Evolutionary conservation across 2,888 invertebrate genomes (phyloP), one percentile per base, ranked within the genome.

Genomic region (Drosophila fungiperda): DNA sequence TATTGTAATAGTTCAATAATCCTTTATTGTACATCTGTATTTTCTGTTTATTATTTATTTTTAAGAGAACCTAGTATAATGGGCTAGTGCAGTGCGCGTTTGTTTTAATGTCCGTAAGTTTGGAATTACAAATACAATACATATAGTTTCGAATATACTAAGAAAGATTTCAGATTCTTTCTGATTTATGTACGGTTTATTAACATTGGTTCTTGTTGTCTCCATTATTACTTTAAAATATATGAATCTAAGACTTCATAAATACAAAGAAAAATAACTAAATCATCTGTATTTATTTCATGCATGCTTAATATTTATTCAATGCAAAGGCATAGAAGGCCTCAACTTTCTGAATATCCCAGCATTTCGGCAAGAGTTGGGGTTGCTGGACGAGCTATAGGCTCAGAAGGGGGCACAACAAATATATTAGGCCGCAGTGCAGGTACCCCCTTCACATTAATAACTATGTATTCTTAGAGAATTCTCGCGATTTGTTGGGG

Each of bases 81-180:
- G 49, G 26, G 49, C 26, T 61, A 52, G 32, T 42, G 60, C 35
- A 42, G 49, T 42, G 17, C 33, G 20, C 17, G 26, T 17, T 29
- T 45, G 7, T 12, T 45, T 45, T 20, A 7, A 23, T n/a, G 29
- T n/a, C 50, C 17, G 11, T 11, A n/a, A 29, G 26, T 29, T 17
- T n/a, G 29, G 26, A 50, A 29, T 50, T n/a, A 50, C 49, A 1
- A 26, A 49, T 17, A 17, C 5, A 49, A 9, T 15, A 17, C 26
- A 26, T 2, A 26, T 17, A 26, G 26, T 45, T 45, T 20, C 15
- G 7, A 20, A 12, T 9, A n/a, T 26, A 26, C 49, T 49, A 9
- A 29, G 12, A 45, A 1, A 20, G 7, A 45, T 45, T 20, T 45
- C 3, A 29, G 17, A 0, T 3, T 50, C 15, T 29, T 17, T n/a